Evolutionary conservation across 2,113 vertebrate species (phyloP), one percentile per base, ranked within the genome.

Genomic region (Prunella fulvescens): DNA sequence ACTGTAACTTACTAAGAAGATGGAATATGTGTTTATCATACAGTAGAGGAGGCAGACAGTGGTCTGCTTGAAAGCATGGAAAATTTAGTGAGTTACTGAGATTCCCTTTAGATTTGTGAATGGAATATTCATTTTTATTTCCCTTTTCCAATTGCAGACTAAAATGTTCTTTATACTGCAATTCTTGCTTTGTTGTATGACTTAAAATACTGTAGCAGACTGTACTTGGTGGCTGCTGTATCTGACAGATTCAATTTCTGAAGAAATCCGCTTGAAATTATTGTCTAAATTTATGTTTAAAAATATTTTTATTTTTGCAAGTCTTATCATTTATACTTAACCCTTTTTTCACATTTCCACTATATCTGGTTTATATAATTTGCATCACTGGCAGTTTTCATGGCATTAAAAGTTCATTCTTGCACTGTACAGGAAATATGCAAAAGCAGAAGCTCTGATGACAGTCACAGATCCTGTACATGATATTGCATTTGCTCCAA

Each of bases 401-500:
- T 81, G 39, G 13, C 28, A 57, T 11, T 92, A 51, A 95, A 91
- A 16, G 7, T 56, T 74, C 24, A 47, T 65, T 88, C 12, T 84
- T 80, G 4, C 6, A 17, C 14, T 70, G 23, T 82, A 58, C 81
- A 99, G 99, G 97, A 99, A 99, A 95, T 99, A 99, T 0, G 98
- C 98, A 29, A 99, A 99, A 97, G 99, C 98, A n/a, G 99, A 99
- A 97, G 99, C 99, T 7, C 98, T 99, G 90, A 98, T 99, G 98
- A 99, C 98, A 1, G 99, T 99, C 81, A 99, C 99, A 0, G 99
- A 99, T 93, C 98, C 99, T 10, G 99, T 99, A 47, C 99, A 99
- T 58, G 99, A 99, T 95, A 98, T 99, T 62, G 98, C 99, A 0
- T 99, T 99, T 97, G 99, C 99, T 84, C 99, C 99, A n/a, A 99